Evolutionary conservation across 2,888 invertebrate species (phyloP), one percentile per base, ranked within the genome.

Genomic region (Caenorhabditis imperialis): DNA sequence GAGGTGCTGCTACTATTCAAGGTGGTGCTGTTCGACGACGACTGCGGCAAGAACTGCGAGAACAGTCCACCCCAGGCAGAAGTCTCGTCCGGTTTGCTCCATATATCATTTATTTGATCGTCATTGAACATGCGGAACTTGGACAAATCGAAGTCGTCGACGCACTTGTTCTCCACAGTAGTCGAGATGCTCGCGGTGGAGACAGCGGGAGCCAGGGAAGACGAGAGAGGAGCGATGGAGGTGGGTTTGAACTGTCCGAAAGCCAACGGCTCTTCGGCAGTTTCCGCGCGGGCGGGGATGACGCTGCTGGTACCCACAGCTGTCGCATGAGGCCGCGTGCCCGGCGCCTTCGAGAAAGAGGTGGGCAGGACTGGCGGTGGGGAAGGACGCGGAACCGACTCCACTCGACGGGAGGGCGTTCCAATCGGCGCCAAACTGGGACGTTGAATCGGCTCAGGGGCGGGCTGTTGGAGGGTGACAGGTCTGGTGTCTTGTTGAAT

Each of bases 51-150:
- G 25, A 71, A 40, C 14, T 44, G 37, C 16, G 72, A 45, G 55
- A 74, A 74, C 33, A 74, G 22, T 14, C 55, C 45, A 16, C 73
- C 73, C 74, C 74, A 74, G 7, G 61, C 44, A 5, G 55, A 48
- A 4, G 25, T 20, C 6, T 20, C 47, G 18, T 23, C 69, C 16
- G 70, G n/a, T 25, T 58, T 63, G 2, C 67, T 50, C 74, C 74
- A 74, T 20, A 74, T 74, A 10, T 54, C 50, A 3, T 37, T 40
- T 3, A 53, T 12, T 44, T 50, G 65, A 4, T 16, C 44, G 3
- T 60, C 54, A 5, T 65, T 65, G 14, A 50, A 60, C 54, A 61
- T 50, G 35, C 37, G 20, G 18, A 55, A 14, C 4, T 44, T 60
- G 1, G 60, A 44, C 16, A 60, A 18, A 22, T 73, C 65, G 35